phyloP scores from a whole-genome alignment of 2,888 invertebrate species.

The Amorpha juglandis region DNA sequence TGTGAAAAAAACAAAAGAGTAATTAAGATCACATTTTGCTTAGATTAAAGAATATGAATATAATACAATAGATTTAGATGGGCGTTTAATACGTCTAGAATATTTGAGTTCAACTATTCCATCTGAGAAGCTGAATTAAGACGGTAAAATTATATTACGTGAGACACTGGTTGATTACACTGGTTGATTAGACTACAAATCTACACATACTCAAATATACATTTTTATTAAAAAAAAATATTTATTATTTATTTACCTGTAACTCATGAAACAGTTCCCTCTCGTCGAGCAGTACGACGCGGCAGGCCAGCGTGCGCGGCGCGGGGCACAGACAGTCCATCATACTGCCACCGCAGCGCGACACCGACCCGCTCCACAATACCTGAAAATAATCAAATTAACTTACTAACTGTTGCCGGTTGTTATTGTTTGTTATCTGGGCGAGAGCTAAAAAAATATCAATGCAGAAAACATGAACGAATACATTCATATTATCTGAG shows the following conservation, averaged over 20 bases:
- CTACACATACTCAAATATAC: no score
- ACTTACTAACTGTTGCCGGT: conserved; percentile 25
- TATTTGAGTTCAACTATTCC: no score
- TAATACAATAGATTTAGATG: no score
- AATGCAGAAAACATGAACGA: background rate
- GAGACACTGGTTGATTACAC: no score
- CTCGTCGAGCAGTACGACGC: conserved; percentile 95
- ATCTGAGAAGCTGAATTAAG: no score
- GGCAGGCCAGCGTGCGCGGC: conserved; percentile 88
- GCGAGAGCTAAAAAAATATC: background rate
- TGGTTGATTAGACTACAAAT: no score
- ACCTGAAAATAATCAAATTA: conserved; percentile 47
- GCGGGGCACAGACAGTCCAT: conserved; percentile 85
- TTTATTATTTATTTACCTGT: conserved; percentile 83
- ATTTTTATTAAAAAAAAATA: no score
- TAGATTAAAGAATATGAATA: no score
- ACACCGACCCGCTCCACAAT: conserved; percentile 38
- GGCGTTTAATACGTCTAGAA: no score
- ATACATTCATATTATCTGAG: background rate
- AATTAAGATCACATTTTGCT: no score
- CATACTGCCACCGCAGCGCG: conserved; percentile 64
- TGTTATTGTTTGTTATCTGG: background rate
- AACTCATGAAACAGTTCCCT: conserved; percentile 95
- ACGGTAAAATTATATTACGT: no score
- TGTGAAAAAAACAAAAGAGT: no score